Conservation (phyloP, 2,113 vertebrate species). For the Collichthys lucidus region DNA sequence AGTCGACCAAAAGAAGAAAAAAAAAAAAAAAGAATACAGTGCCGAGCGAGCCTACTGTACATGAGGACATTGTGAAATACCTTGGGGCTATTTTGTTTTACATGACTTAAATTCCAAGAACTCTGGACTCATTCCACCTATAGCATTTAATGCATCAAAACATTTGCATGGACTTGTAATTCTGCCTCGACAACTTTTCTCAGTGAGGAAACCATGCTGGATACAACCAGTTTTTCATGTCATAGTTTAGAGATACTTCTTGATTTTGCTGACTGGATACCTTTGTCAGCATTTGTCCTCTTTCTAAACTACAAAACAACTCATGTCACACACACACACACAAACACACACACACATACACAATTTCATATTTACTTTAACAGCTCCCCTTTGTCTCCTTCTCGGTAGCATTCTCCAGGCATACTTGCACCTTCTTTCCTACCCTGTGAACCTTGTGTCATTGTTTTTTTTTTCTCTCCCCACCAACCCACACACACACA, state of each 20-base stretch:
- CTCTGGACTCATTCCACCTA: constrained; percentile 31
- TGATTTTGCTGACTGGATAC: constrained; percentile 24
- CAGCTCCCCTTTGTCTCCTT: constrained; percentile 9
- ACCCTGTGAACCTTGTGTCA: constrained; percentile 67
- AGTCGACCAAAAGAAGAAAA: constrained; percentile 30
- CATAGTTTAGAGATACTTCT: constrained; percentile 14
- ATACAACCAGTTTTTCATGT: constrained; percentile 30
- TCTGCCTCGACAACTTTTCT: constrained; percentile 49
- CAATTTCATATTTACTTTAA: constrained; percentile 35
- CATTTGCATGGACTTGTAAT: constrained; percentile 15
- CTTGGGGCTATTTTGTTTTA: constrained; percentile 62
- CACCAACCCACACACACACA: constrained; percentile 28
- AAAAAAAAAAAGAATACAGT: constrained; percentile 32
- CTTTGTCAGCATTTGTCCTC: constrained; percentile 23
- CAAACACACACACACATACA: neutral
- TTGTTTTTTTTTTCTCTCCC: constrained; percentile 49
- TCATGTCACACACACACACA: constrained; percentile 6
- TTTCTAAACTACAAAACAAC: constrained; percentile 28
- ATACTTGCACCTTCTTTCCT: constrained; percentile 57
- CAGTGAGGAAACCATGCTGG: neutral
- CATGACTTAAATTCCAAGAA: constrained; percentile 60
- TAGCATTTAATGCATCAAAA: constrained; percentile 32
- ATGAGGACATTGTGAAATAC: constrained; percentile 61
- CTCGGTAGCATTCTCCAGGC: constrained; percentile 32
- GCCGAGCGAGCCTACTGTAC: constrained; percentile 57